A percentile compares a stretch with the other conserved stretches of the same genome.
Conservation (phyloP, 2,888 invertebrate species). For the Netelia inedita region DNA sequence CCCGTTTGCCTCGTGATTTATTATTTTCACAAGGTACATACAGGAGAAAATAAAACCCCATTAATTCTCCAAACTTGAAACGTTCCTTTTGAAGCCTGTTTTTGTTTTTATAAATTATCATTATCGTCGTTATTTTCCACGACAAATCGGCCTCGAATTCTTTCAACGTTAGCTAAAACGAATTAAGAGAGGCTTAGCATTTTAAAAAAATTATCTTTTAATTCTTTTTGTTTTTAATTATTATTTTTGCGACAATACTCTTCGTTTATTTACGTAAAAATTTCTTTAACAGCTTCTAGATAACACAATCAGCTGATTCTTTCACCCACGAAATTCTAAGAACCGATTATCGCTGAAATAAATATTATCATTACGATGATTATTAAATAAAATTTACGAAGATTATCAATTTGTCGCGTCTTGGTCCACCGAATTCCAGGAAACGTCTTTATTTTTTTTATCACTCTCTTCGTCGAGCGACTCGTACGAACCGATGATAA, state of each 20-base stretch:
- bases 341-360: neutral
- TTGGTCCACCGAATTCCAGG: neutral
- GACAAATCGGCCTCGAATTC: no score
- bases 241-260: no score
- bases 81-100: neutral
- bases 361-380: neutral
- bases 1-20: neutral
- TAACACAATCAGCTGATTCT: neutral
- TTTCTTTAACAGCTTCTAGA: neutral
- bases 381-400: neutral
- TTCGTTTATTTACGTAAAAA: no score
- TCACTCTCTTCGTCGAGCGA: neutral
- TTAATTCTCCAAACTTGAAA: neutral
- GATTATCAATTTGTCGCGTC: neutral
- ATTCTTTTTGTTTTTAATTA: no score
- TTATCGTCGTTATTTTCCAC: no score
- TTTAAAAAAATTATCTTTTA: neutral
- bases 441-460: neutral
- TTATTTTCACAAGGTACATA: neutral
- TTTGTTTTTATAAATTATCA: no score
- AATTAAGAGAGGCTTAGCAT: no score
- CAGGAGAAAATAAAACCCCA: neutral
- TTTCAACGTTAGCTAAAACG: no score
- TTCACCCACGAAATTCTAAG: neutral
- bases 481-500: constrained; percentile 26